Base-by-base conservation (phyloP, 2,888 invertebrate genomes). In the Sympetrum striolatum region DNA sequence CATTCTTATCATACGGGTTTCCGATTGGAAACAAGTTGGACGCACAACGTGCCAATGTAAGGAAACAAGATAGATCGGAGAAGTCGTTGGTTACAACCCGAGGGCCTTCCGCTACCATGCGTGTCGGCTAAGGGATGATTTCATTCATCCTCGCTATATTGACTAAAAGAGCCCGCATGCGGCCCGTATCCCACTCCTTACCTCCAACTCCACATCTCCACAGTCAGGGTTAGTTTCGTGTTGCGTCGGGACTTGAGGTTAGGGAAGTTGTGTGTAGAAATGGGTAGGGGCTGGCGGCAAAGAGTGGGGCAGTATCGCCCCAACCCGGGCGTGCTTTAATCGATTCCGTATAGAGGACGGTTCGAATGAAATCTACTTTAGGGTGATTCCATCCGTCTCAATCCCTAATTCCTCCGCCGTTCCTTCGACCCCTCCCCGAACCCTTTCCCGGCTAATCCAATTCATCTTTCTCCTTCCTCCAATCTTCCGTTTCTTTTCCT, bases 371-470 rank as follows among this genome's bases (percentile, higher is more conserved):
- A 82, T 82, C 82, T 58, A 82, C 82, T 82, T 82, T 58, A 4
- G 82, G 81, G 81, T 81, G 48, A 81, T 82, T 82, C 58, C 58
- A 82, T 82, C 82, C 82, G 82, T 82, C 82, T 48, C 82, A 58
- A 2, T 31, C 44, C 81, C 82, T 58, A 31, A 18, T 31, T 35
- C 35, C 82, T 35, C 58, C 53, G 10, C 58, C 82, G 31, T 15
- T 18, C 81, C 81, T 25, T 81, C 14, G 14, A 15, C 81, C 81
- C 48, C n/a, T 48, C n/a, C 39, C 15, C 18, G 39, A 4, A 25
- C n/a, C 15, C 39, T 48, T 25, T n/a, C 82, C 58, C 82, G 2
- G 31, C 53, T 82, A 82, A 82, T 82, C 82, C 82, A 82, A 82
- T 82, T 58, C 82, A 58, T 82, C 58, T 82, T 82, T 48, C 53